phyloP scores from a whole-genome alignment of 2,888 invertebrate species.

The Prosapia bicincta region DNA sequence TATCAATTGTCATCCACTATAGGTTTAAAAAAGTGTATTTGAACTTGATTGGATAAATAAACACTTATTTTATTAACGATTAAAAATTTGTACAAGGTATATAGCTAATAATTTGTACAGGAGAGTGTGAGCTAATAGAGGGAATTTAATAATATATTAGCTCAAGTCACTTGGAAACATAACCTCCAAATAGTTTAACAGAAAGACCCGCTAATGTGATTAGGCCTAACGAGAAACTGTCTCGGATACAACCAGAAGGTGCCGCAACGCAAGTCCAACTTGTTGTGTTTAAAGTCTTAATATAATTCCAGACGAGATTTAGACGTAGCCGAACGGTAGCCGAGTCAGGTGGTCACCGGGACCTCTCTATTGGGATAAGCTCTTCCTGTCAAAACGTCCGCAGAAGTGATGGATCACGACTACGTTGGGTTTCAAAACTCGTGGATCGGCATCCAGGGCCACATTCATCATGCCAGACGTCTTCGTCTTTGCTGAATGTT shows the following conservation, averaged over 20 bases:
- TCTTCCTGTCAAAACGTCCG: background rate
- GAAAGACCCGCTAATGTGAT: background rate
- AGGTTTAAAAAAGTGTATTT: too few species aligned
- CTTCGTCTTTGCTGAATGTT: too few species aligned
- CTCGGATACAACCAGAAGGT: background rate
- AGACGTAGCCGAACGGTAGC: background rate
- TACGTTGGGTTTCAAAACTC: background rate
- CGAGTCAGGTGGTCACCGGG: background rate
- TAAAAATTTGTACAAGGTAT: too few species aligned
- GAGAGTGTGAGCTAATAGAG: too few species aligned
- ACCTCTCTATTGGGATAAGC: background rate
- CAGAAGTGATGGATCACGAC: background rate
- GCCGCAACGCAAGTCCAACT: background rate
- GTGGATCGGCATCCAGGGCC: background rate
- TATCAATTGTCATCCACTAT: too few species aligned
- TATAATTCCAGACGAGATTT: background rate
- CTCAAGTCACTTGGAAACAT: too few species aligned
- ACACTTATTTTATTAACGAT: too few species aligned
- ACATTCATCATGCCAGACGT: background rate
- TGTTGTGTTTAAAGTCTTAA: background rate
- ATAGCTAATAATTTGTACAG: too few species aligned
- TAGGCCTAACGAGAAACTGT: background rate
- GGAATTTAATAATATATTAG: too few species aligned
- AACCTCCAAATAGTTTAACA: background rate
- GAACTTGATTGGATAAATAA: too few species aligned